A percentile compares a stretch with the other conserved stretches of the same genome.
Evolutionary conservation across 1,140 invertebrate genomes (phyloP).

Genomic region (Lordiphosa stackelbergi): DNA sequence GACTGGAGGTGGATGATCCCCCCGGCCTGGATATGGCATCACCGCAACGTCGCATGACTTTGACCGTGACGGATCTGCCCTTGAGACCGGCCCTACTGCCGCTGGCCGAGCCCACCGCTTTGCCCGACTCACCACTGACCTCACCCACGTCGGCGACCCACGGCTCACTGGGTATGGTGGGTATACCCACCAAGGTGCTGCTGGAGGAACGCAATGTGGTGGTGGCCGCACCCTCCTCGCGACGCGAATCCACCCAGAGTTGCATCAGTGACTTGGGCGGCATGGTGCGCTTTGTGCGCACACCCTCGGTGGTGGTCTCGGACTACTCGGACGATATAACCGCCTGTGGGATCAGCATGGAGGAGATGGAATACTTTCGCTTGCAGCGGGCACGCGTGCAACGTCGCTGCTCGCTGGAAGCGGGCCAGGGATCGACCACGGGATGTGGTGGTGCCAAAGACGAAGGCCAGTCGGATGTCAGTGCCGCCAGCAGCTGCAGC

Average conservation of each 20-base stretch:
- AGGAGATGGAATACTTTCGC: constrained; percentile 83
- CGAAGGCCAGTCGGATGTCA: constrained; percentile 79
- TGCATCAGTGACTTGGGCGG: constrained; percentile 59
- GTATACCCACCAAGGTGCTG: constrained; percentile 70
- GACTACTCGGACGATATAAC: constrained; percentile 88
- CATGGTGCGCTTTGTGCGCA: constrained; percentile 81
- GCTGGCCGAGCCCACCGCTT: constrained; percentile 66
- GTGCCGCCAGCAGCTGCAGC: constrained; percentile 82
- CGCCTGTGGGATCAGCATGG: constrained; percentile 81
- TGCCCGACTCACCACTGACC: constrained; percentile 58
- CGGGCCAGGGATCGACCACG: constrained; percentile 38
- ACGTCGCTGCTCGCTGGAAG: constrained; percentile 70
- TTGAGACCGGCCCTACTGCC: constrained; percentile 66
- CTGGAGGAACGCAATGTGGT: constrained; percentile 71
- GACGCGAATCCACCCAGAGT: constrained; percentile 72
- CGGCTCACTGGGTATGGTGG: not conserved
- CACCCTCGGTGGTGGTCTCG: constrained; percentile 89
- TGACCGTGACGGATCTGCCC: constrained; percentile 72
- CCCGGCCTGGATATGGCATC: constrained; percentile 27
- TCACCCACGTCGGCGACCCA: constrained; percentile 36
- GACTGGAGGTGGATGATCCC: constrained; percentile 68
- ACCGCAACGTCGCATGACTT: constrained; percentile 61
- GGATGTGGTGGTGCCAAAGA: constrained; percentile 51
- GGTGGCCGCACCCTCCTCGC: constrained; percentile 36
- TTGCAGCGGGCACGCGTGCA: constrained; percentile 76